These are phyloP conservation scores for Lysandra coridon DNA, from an alignment of 2,888 invertebrate genomes.

Conservation along the genomic window DNA sequence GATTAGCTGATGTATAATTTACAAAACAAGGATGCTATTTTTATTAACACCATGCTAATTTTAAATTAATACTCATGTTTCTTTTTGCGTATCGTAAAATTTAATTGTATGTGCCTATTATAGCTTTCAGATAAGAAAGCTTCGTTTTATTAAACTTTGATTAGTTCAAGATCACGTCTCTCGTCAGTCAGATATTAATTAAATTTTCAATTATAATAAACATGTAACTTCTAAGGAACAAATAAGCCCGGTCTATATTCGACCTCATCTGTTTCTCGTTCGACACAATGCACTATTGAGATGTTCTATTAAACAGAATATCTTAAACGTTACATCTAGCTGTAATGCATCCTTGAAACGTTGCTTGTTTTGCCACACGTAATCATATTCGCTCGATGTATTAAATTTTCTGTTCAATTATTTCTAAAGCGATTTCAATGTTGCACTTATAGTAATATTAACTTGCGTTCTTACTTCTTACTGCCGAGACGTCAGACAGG, in stretches of 20 bases:
- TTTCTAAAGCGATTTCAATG: background rate
- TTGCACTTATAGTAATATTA: background rate
- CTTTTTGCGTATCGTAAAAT: background rate
- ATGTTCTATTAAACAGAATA: slow-evolving; percentile 31
- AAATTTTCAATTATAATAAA: slow-evolving; percentile 27
- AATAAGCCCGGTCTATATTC: slow-evolving; percentile 20
- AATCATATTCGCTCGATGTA: slow-evolving; percentile 1
- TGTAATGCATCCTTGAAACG: slow-evolving; percentile 23
- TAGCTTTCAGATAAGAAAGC: background rate
- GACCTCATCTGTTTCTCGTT: slow-evolving; percentile 28
- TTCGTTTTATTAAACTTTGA: background rate
- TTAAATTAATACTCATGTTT: background rate
- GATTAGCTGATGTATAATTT: slow-evolving; percentile 27
- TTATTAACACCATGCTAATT: background rate
- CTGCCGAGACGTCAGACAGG: background rate
- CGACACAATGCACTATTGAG: slow-evolving; percentile 28
- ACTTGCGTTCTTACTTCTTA: background rate
- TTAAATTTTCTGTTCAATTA: background rate
- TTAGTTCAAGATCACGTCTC: background rate
- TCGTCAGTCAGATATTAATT: slow-evolving; percentile 4
- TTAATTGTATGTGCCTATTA: background rate
- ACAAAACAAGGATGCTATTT: slow-evolving; percentile 22
- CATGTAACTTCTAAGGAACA: slow-evolving; percentile 15
- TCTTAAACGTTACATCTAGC: slow-evolving; percentile 18
- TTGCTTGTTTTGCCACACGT: slow-evolving; percentile 3